A percentile compares a stretch with the other conserved stretches of the same genome.
Conservation (phyloP, 1,140 invertebrate species). For the Maconellicoccus hirsutus region DNA sequence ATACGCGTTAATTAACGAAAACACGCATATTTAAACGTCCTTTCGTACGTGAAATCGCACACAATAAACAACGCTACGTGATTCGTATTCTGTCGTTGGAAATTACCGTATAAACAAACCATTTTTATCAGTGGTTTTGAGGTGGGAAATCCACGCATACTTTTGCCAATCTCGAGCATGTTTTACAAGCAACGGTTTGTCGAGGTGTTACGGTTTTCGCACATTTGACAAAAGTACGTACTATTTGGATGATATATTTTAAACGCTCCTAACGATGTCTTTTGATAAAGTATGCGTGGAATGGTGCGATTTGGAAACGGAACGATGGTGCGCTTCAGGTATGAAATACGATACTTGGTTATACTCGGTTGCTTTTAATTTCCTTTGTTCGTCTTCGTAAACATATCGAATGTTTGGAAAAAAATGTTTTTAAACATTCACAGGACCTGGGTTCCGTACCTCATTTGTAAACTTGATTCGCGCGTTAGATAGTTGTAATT, state of each 20-base stretch:
- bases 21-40: too few relatives aligned
- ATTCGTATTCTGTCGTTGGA: too few relatives aligned
- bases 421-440: background rate
- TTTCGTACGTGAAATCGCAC: too few relatives aligned
- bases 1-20: too few relatives aligned
- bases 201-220: background rate
- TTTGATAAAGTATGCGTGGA: background rate
- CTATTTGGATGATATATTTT: background rate
- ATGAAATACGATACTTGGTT: conserved; percentile 2
- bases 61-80: too few relatives aligned
- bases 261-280: background rate
- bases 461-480: too few relatives aligned
- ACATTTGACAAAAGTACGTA: background rate
- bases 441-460: background rate
- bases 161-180: background rate
- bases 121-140: background rate
- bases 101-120: background rate
- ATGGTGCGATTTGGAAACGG: conserved; percentile 7
- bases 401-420: background rate
- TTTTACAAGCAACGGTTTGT: background rate
- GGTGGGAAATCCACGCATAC: background rate
- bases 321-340: background rate
- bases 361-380: background rate
- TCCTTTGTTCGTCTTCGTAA: background rate
- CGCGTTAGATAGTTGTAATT: too few relatives aligned